phyloP scores from a whole-genome alignment of 2,113 vertebrate species.

The Lycocorax pyrrhopterus region DNA sequence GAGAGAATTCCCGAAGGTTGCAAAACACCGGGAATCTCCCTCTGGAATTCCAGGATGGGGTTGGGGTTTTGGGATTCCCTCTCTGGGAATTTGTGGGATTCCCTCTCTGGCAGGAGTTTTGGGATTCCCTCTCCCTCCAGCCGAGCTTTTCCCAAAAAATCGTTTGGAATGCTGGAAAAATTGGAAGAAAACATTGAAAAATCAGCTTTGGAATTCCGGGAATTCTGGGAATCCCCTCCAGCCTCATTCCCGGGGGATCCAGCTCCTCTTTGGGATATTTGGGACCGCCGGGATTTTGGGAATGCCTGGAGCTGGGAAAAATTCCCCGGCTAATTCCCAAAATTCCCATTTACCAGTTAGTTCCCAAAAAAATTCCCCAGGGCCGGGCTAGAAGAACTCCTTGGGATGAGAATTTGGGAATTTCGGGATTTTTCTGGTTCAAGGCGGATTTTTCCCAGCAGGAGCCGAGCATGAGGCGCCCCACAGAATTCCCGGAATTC shows the following conservation, averaged over 20 bases:
- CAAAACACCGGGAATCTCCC: background rate
- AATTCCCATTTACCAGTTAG: background rate
- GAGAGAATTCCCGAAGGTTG: background rate
- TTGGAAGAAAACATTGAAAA: background rate
- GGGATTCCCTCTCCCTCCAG: too few species aligned
- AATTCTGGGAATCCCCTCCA: background rate
- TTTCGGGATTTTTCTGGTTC: background rate
- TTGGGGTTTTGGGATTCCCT: background rate
- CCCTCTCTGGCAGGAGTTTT: background rate
- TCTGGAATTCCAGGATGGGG: background rate
- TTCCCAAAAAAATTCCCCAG: background rate
- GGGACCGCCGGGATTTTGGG: background rate
- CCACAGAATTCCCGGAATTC: background rate
- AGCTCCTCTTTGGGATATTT: background rate
- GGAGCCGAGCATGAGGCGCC: background rate
- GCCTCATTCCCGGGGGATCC: background rate
- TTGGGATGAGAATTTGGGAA: background rate
- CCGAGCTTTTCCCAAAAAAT: background rate
- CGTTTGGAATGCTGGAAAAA: background rate
- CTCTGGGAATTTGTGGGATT: too few species aligned
- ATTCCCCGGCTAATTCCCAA: background rate
- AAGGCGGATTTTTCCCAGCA: background rate
- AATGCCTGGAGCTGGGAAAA: background rate
- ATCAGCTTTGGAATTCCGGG: background rate
- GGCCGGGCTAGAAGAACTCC: background rate